Base-by-base conservation (phyloP, 1,140 invertebrate genomes). In the Tribolium madens region DNA sequence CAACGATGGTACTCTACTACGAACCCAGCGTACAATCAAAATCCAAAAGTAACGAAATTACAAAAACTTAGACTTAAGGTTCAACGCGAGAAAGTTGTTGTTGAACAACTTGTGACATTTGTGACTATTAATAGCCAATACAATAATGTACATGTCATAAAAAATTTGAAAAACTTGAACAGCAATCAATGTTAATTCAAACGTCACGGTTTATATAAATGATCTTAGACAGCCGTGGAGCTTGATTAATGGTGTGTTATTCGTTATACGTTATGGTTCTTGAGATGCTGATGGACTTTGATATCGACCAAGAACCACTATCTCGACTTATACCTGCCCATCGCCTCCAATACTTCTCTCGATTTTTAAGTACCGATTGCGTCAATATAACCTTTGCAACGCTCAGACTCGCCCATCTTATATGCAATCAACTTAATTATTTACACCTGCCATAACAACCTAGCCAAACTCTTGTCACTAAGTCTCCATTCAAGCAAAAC, bases 181-280 rank as follows among this genome's bases (percentile, higher is more conserved):
- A 79, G 76, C 81, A 84, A 83, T 81, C 81, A 82, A 84, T 83
- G 83, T 82, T 84, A 84, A 84, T 85, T 85, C 83, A 85, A 84
- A 85, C 81, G 84, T 85, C 84, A 84, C 74, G 77, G 57, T 68
- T 78, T 78, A 83, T 84, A 85, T 83, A 84, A 85, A 85, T 85
- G 84, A 83, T 85, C 74, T 82, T 80, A 78, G 83, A 83, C 82
- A 84, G 81, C 74, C 78, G 72, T 73, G 69, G 70, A 33, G 74
- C 75, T 79, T 84, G 84, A 85, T 85, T 84, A 83, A 85, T 84
- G 84, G 76, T 81, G 73, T 73, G 47, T 21, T 80, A 76, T 80
- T 78, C 79, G 77, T 80, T 81, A 81, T 75, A 80, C 73, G 70
- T 72, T 72, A 72, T 72, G 70, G 70, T 57, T 80, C 75, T 80